These are phyloP conservation scores for Pitangus sulphuratus DNA, from an alignment of 2,797 vertebrate genomes.

Conservation along the genomic window DNA sequence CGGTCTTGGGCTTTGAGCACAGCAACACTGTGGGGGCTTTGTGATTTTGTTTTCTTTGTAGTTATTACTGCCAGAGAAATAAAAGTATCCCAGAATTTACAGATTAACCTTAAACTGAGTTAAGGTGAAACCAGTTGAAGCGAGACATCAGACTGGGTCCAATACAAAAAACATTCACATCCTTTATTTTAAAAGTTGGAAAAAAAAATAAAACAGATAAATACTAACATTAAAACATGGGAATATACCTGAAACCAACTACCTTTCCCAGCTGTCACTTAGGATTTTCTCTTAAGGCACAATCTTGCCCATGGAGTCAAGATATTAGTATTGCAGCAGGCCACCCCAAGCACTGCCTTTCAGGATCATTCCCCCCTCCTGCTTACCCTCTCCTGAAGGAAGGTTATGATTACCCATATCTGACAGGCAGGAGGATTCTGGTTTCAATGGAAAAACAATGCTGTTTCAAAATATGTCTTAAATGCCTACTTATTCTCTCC, in stretches of 20 bases:
- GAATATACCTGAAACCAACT: neutral
- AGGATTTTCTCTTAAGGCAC: neutral
- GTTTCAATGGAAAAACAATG: neutral
- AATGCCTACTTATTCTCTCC: neutral
- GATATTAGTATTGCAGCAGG: neutral
- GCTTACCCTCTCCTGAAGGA: neutral
- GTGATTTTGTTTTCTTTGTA: neutral
- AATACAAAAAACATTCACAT: neutral
- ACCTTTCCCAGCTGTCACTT: neutral
- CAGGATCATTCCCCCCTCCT: neutral
- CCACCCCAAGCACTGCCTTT: neutral
- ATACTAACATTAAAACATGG: neutral
- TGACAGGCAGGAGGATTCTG: neutral
- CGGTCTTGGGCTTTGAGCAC: neutral
- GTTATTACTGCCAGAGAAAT: neutral
- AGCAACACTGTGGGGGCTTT: fast-evolving
- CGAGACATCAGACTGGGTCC: neutral
- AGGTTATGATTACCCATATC: neutral
- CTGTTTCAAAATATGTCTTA: neutral
- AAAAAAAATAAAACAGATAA: neutral
- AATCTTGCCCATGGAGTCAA: neutral
- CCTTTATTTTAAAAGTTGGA: neutral
- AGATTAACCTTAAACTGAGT: neutral
- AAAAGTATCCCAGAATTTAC: neutral
- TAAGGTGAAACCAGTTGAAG: neutral